A percentile compares a stretch with the other conserved stretches of the same genome.
These are phyloP conservation scores for Sebastes steindachneri DNA, from an alignment of 2,797 vertebrate genomes.

Conservation along the genomic window DNA sequence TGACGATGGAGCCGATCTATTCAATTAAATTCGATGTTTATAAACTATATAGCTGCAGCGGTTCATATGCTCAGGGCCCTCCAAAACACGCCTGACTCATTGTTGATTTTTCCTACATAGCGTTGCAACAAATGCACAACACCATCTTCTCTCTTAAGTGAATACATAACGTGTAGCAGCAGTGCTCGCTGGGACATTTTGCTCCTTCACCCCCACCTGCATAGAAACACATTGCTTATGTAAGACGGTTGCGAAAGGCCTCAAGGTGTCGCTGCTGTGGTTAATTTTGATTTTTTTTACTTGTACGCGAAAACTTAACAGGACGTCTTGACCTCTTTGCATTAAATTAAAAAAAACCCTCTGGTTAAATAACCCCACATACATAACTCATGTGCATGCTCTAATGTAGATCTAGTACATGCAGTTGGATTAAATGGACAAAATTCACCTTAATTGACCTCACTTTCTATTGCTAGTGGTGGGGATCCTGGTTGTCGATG, in stretches of 20 bases:
- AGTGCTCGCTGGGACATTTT: conserved; percentile 22
- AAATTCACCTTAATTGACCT: background rate
- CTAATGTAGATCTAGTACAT: rapidly evolving
- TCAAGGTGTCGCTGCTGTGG: no score
- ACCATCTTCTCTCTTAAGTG: background rate
- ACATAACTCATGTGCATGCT: background rate
- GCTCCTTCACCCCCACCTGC: no score
- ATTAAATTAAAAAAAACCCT: rapidly evolving
- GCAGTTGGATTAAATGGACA: background rate
- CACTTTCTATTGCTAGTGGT: background rate
- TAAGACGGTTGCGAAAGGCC: no score
- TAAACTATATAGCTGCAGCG: conserved; percentile 19
- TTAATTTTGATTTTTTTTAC: no score
- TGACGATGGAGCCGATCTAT: no score
- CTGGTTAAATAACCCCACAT: background rate
- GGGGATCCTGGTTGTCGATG: background rate
- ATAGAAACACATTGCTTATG: no score
- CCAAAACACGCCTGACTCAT: conserved; percentile 39
- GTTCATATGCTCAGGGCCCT: conserved; percentile 34
- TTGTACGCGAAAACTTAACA: background rate
- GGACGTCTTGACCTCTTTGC: conserved; percentile 1
- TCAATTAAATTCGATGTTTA: no score
- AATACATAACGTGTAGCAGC: background rate
- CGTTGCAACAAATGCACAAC: background rate
- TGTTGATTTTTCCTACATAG: conserved; percentile 35